Base-by-base conservation (phyloP, 2,888 invertebrate genomes). In the Netelia virgata region DNA sequence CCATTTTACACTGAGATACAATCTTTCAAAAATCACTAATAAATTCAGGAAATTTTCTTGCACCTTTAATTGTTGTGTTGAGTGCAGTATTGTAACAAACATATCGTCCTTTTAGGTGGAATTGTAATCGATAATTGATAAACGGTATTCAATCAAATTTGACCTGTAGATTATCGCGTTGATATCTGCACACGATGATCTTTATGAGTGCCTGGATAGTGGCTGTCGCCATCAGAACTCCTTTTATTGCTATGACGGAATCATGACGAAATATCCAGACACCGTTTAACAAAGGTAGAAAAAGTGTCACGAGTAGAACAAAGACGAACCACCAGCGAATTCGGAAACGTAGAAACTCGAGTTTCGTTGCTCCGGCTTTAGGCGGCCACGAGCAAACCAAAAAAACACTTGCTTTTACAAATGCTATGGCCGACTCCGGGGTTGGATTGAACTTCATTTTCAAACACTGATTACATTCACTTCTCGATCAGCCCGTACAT, bases 341-440 rank as follows among this genome's bases (percentile, higher is more conserved):
- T 63, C 89, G 86, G 55, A 89, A 82, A n/a, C 86, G 14, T 8
- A 89, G 61, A 11, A 86, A 69, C 28, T 86, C 68, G 5, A 36
- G 28, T 43, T 36, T 83, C 20, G 55, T 83, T 0, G 83, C 86
- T 47, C 47, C 78, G 0, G 28, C 9, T 16, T 86, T 50, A 0
- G 87, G 87, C 11, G 91, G 91, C 90, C 90, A 91, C 6, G 89
- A 87, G 61, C 86, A 83, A 0, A 82, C 79, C 9, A 87, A 70
- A 23, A 76, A 78, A 20, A 87, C 87, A 69, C 85, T 87, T 0
- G 73, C 77, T 70, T 80, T 85, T 3, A 82, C 82, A 47, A 87
- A 87, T 9, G 43, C 59, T 14, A 87, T 23, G 6, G 85, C 83
- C 43, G 50, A 66, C 77, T 85, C 77, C 14, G 83, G 80, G 0